Conservation (phyloP, 2,113 vertebrate species). For the Paramisgurnus dabryanus region DNA sequence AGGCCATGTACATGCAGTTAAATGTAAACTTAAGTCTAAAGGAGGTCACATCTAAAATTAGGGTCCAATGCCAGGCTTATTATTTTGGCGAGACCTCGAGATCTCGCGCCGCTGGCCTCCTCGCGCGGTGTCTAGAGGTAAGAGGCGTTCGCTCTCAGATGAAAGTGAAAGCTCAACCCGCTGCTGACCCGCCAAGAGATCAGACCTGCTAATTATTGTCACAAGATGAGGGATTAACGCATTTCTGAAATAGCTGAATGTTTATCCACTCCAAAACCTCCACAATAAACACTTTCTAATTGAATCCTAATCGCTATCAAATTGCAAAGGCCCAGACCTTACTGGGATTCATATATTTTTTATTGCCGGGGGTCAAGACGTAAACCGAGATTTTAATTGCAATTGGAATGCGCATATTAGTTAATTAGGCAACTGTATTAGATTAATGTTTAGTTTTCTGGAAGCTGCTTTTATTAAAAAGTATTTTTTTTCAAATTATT, state of each 20-base stretch:
- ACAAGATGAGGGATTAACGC: conserved; percentile 98
- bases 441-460: too few species aligned
- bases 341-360: conserved; percentile 90
- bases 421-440: too few species aligned
- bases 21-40: not conserved
- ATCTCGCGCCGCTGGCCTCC: conserved; percentile 7
- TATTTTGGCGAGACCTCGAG: conserved; percentile 14
- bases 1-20: conserved; percentile 16
- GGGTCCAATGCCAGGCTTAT: not conserved
- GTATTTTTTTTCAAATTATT: too few species aligned
- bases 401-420: too few species aligned
- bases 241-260: conserved; percentile 99
- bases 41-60: not conserved
- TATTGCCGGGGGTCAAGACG: conserved; percentile 74
- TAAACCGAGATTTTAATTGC: conserved; percentile 48
- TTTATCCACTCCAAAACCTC: conserved; percentile 86
- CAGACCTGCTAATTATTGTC: conserved; percentile 93
- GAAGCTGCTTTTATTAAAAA: too few species aligned
- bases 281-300: conserved; percentile 98
- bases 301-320: conserved; percentile 98
- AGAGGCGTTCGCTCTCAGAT: conserved; percentile 66
- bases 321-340: conserved; percentile 87
- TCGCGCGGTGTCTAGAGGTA: conserved; percentile 59
- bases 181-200: conserved; percentile 79
- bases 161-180: conserved; percentile 78